Evolutionary conservation across 2,113 vertebrate genomes (phyloP).

Genomic region (Speoplatyrhinus poulsoni): DNA sequence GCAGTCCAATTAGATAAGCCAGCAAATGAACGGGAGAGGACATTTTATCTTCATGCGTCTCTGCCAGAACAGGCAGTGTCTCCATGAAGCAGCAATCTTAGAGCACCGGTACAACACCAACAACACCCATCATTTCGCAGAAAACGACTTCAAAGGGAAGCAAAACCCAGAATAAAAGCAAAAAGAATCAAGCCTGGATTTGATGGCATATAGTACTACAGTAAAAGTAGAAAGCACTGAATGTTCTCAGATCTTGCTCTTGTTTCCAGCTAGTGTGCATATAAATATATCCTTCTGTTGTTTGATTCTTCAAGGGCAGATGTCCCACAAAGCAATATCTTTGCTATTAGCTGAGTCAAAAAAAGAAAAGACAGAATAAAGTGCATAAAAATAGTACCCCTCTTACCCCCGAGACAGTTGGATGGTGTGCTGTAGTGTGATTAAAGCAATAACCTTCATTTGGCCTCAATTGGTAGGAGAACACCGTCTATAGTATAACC

Average conservation of each 20-base stretch:
- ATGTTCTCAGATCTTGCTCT: conserved; percentile 42
- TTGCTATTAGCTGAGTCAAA: conserved; percentile 63
- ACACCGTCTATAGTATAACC: conserved; percentile 33
- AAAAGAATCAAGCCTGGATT: conserved; percentile 14
- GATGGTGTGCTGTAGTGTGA: conserved; percentile 64
- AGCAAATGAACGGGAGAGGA: conserved; percentile 49
- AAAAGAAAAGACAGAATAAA: conserved; percentile 46
- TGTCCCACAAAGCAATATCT: conserved; percentile 64
- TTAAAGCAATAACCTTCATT: conserved; percentile 74
- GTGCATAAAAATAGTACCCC: conserved; percentile 75
- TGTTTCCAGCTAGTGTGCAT: conserved; percentile 42
- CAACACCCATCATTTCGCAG: conserved; percentile 21
- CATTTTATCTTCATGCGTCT: conserved; percentile 38
- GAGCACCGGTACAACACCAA: conserved; percentile 39
- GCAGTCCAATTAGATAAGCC: conserved; percentile 70
- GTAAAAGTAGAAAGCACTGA: conserved; percentile 24
- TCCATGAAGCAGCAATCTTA: conserved; percentile 19
- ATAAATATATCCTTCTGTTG: conserved; percentile 69
- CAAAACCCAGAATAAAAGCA: conserved; percentile 5
- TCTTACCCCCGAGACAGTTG: conserved; percentile 43
- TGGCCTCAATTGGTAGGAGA: conserved; percentile 57
- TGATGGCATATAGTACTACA: conserved; percentile 38
- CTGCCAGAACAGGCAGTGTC: conserved; percentile 40
- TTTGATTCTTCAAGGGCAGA: conserved; percentile 71
- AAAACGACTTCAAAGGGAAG: conserved; percentile 10